Base-by-base conservation (phyloP, 2,113 vertebrate species). In the Machaerirhynchus nigripectus region DNA sequence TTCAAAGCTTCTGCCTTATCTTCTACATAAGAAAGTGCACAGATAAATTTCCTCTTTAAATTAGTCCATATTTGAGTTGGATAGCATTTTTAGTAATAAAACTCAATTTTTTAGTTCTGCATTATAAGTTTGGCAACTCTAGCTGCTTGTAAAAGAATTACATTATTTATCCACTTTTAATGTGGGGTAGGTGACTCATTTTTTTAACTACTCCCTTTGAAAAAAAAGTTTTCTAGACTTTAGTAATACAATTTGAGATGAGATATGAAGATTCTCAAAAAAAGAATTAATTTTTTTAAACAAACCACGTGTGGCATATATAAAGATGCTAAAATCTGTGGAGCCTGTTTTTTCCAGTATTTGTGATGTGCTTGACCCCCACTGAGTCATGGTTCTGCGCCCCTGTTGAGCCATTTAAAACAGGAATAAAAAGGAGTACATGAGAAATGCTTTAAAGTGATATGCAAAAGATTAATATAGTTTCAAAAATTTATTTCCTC, bases 221-320 rank as follows among this genome's bases (percentile, higher is more conserved):
- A 57, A 22, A 50, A 63, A 16, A 53, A 8, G 15, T 42, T 47
- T 78, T 75, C 76, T 39, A 57, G 40, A 31, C 20, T n/a, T 95
- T 57, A 73, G 20, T 69, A 37, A 84, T 55, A 55, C 9, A 59
- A 10, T 37, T 61, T 74, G 11, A 27, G 31, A 60, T 68, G 44
- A 87, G 15, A 23, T 30, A 44, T 21, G 9, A 83, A 46, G 12
- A 80, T 92, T 63, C 75, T 56, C 6, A 1, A 47, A 88, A 70
- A 42, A 89, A 28, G 11, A 53, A 37, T 44, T 17, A 46, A 2
- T 33, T 46, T 82, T 57, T 71, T 73, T 56, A 16, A 27, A 15
- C 4, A 33, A 82, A 69, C 2, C 14, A 40, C 0, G 0, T 68
- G 18, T 39, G 20, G 5, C 35, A 33, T 86, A 30, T 37, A 30